Conservation (phyloP, 2,888 invertebrate species). For the Drosophila aldrichi region DNA sequence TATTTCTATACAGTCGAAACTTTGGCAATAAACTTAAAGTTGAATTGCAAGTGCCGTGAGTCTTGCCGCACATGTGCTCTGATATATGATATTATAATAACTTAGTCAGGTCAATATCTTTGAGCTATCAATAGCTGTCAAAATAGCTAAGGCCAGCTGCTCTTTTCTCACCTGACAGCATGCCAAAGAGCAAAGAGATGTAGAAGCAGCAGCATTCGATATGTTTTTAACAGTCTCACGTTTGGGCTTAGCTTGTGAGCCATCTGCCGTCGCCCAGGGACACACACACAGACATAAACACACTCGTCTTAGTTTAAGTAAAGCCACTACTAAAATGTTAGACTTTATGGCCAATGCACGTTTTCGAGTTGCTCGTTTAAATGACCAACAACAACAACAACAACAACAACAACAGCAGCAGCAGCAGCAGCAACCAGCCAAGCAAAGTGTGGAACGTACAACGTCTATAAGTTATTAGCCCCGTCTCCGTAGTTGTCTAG, state of each 20-base stretch:
- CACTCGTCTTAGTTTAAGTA: constrained; percentile 51
- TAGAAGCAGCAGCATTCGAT: constrained; percentile 20
- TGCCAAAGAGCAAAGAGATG: neutral
- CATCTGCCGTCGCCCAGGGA: neutral
- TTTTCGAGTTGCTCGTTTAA: constrained; percentile 38
- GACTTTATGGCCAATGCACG: constrained; percentile 69
- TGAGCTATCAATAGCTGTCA: constrained; percentile 20
- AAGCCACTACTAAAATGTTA: constrained; percentile 69
- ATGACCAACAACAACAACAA: constrained; percentile 23
- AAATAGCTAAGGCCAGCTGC: constrained; percentile 6
- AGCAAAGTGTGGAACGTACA: constrained; percentile 11
- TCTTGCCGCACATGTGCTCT: neutral
- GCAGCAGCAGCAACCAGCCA: neutral
- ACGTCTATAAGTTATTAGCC: constrained; percentile 73
- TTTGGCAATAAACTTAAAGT: constrained; percentile 4
- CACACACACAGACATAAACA: neutral
- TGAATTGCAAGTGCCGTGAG: neutral
- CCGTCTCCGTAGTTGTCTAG: constrained; percentile 26
- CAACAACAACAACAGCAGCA: neutral
- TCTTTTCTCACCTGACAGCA: constrained; percentile 14
- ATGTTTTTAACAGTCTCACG: constrained; percentile 41
- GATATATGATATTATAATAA: constrained; percentile 9
- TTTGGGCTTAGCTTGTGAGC: constrained; percentile 6
- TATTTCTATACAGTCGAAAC: neutral
- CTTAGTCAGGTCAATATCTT: constrained; percentile 9